Percentiles rank a stretch among this genome's conserved stretches.
These are phyloP conservation scores for Caenorhabditis angaria DNA, from an alignment of 2,888 invertebrate species.

Conservation along the genomic window DNA sequence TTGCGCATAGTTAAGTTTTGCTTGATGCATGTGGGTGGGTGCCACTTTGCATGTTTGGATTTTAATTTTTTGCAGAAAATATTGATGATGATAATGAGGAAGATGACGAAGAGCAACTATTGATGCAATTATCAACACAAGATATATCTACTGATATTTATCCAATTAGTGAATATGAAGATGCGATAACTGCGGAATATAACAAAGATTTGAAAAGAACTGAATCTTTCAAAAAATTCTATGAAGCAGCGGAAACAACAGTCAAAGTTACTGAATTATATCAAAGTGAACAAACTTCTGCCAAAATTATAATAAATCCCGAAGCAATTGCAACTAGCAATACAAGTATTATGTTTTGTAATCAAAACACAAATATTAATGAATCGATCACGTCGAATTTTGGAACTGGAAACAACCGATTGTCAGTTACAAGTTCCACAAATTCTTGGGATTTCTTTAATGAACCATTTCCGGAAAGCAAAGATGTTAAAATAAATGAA, in stretches of 20 bases:
- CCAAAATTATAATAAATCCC: slow-evolving; percentile 9
- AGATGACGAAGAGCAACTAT: slow-evolving; percentile 9
- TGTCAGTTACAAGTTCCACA: slow-evolving; percentile 31
- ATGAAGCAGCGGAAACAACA: slow-evolving; percentile 50
- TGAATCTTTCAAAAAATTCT: slow-evolving; percentile 50
- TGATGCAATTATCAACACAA: not conserved
- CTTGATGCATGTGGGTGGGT: slow-evolving; percentile 5
- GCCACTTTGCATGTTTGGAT: slow-evolving; percentile 7
- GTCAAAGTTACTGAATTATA: slow-evolving; percentile 49
- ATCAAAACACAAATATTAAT: slow-evolving; percentile 23
- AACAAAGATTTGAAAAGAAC: slow-evolving; percentile 44
- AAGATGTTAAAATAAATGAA: slow-evolving; percentile 22
- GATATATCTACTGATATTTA: slow-evolving; percentile 3
- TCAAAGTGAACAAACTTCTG: slow-evolving; percentile 24
- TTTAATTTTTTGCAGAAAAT: not conserved
- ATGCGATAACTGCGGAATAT: slow-evolving; percentile 34
- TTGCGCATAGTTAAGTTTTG: slow-evolving; percentile 2
- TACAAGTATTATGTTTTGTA: slow-evolving; percentile 30
- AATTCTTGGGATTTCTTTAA: slow-evolving; percentile 42
- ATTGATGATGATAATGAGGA: not conserved
- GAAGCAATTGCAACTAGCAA: slow-evolving; percentile 22
- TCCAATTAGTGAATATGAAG: not conserved
- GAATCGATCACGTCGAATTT: slow-evolving; percentile 20
- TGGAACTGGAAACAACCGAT: slow-evolving; percentile 17
- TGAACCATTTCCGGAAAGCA: slow-evolving; percentile 48